phyloP scores from a whole-genome alignment of 2,888 invertebrate species.

The Terebella lapidaria region DNA sequence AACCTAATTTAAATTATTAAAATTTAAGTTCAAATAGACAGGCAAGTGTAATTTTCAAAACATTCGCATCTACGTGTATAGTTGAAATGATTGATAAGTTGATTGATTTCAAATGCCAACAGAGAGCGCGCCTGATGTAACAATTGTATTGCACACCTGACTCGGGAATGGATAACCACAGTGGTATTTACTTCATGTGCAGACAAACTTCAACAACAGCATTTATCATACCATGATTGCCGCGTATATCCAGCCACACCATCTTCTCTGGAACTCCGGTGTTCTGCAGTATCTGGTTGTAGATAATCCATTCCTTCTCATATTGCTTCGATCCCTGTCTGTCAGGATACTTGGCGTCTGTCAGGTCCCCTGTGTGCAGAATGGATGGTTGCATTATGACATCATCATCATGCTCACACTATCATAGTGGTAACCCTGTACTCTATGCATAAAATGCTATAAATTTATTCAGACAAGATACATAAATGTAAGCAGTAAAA shows the following conservation, averaged over 20 bases:
- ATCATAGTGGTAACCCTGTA: neutral
- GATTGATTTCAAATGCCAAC: neutral
- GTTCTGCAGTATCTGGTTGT: conserved; percentile 66
- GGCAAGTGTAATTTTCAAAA: no score
- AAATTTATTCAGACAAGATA: neutral
- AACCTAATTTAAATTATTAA: no score
- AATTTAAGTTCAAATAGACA: no score
- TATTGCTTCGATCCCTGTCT: conserved; percentile 76
- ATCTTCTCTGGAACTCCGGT: conserved; percentile 66
- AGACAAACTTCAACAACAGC: no score
- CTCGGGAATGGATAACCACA: no score
- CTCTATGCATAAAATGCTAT: neutral
- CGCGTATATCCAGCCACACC: conserved; percentile 81
- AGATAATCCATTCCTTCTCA: conserved; percentile 76
- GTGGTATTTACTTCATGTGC: no score
- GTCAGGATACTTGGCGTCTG: conserved; percentile 78
- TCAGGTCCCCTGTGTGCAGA: conserved; percentile 67
- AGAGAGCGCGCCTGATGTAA: no score
- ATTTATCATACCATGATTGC: conserved; percentile 72
- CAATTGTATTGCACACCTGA: no score
- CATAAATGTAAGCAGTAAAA: neutral
- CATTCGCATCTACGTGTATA: no score
- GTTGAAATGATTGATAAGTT: neutral
- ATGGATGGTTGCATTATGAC: neutral
- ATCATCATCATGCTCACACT: neutral